These are phyloP conservation scores for Protaetia brevitarsis DNA, from an alignment of 1,140 invertebrate genomes.

Conservation along the genomic window DNA sequence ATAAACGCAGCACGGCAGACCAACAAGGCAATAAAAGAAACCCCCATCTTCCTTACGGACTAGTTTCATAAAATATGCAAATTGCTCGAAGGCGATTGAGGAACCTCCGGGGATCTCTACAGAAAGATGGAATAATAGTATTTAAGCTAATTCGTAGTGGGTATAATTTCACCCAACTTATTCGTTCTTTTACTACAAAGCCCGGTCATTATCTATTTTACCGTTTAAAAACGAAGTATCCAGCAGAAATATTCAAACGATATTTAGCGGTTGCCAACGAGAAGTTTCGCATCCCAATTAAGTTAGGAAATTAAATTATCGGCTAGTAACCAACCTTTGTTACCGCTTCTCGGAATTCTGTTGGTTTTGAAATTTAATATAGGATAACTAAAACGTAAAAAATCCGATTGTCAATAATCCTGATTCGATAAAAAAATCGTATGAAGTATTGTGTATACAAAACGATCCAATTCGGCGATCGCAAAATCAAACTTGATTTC, in stretches of 20 bases:
- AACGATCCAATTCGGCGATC: too few species aligned
- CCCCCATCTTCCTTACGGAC: not conserved
- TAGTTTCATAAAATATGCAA: constrained; percentile 3
- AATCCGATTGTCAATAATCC: too few species aligned
- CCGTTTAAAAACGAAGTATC: not conserved
- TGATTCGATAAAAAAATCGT: too few species aligned
- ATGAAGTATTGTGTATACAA: too few species aligned
- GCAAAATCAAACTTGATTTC: too few species aligned
- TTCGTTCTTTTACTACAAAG: not conserved
- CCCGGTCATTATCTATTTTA: not conserved
- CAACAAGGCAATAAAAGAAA: not conserved
- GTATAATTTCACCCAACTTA: not conserved
- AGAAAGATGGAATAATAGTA: not conserved
- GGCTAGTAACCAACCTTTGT: too few species aligned
- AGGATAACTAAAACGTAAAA: too few species aligned
- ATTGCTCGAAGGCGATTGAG: not conserved
- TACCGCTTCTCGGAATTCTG: too few species aligned
- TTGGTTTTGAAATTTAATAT: too few species aligned
- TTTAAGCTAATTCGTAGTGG: not conserved
- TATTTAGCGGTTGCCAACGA: not conserved
- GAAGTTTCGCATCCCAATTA: not conserved
- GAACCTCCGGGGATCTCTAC: not conserved
- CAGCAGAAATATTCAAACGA: not conserved
- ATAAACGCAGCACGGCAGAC: not conserved
- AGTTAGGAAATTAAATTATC: not conserved